These are phyloP conservation scores for Andrena praecox DNA, from an alignment of 2,888 invertebrate genomes.

Conservation along the genomic window DNA sequence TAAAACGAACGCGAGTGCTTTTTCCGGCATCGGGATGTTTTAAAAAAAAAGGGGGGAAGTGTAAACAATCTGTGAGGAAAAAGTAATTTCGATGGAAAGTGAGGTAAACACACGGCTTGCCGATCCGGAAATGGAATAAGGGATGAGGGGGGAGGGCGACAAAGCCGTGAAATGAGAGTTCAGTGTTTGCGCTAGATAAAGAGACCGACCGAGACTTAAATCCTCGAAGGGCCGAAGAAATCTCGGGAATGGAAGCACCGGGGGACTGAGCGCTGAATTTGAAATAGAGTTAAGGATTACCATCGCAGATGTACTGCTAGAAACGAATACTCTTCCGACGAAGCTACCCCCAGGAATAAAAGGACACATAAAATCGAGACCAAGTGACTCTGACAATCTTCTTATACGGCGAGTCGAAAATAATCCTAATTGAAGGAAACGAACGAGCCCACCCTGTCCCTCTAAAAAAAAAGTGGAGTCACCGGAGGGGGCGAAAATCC, in stretches of 20 bases:
- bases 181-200: slow-evolving; percentile 59
- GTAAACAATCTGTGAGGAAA: slow-evolving; percentile 18
- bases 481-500: slow-evolving; percentile 1
- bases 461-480: background rate
- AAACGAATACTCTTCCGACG: background rate
- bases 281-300: background rate
- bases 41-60: background rate
- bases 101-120: slow-evolving; percentile 30
- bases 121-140: slow-evolving; percentile 59
- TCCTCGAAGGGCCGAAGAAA: slow-evolving; percentile 35
- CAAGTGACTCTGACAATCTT: background rate
- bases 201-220: slow-evolving; percentile 40
- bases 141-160: slow-evolving; percentile 28
- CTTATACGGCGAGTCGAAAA: background rate
- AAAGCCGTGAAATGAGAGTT: slow-evolving; percentile 61
- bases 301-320: background rate
- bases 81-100: slow-evolving; percentile 63
- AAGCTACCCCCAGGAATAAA: background rate
- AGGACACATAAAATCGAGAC: background rate
- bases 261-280: background rate
- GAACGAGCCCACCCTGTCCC: background rate
- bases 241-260: slow-evolving; percentile 15
- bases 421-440: slow-evolving; percentile 3
- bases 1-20: background rate
- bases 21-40: background rate